A percentile compares a stretch with the other conserved stretches of the same genome.
Evolutionary conservation across 1,140 invertebrate species (phyloP).

Genomic region (Polyergus mexicanus): DNA sequence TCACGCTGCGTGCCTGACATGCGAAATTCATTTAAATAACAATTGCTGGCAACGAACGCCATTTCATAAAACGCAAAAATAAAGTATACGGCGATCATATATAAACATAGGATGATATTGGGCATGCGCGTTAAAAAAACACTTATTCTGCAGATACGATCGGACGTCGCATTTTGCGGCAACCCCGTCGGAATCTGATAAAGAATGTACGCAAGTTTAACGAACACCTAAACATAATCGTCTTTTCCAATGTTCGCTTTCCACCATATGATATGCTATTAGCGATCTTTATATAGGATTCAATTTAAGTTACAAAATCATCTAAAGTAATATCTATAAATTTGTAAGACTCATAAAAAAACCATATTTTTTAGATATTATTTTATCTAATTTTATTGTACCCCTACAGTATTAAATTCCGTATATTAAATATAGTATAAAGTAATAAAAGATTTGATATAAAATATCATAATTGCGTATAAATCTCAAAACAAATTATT

Average conservation of each 20-base stretch:
- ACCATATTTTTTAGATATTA: background rate
- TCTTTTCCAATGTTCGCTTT: background rate
- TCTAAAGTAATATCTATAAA: background rate
- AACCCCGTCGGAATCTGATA: slow-evolving; percentile 43
- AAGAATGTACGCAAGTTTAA: slow-evolving; percentile 44
- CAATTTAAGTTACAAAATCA: slow-evolving; percentile 20
- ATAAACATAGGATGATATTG: slow-evolving; percentile 36
- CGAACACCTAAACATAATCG: slow-evolving; percentile 50
- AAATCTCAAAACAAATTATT: background rate
- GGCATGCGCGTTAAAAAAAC: slow-evolving; percentile 45
- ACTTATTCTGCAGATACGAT: slow-evolving; percentile 40
- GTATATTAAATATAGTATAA: slow-evolving; percentile 19
- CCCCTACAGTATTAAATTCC: background rate
- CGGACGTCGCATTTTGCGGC: slow-evolving; percentile 52
- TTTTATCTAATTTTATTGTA: background rate
- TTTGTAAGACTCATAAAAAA: background rate
- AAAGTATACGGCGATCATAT: slow-evolving; percentile 25
- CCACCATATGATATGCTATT: background rate
- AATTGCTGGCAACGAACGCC: slow-evolving; percentile 20
- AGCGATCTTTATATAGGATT: background rate
- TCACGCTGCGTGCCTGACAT: slow-evolving; percentile 46
- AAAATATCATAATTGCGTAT: background rate
- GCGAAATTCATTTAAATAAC: slow-evolving; percentile 72
- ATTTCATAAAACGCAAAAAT: slow-evolving; percentile 62
- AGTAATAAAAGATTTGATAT: background rate